Evolutionary conservation across 1,140 invertebrate genomes (phyloP), one percentile per base, ranked within the genome.

Genomic region (Pomacea maculata): DNA sequence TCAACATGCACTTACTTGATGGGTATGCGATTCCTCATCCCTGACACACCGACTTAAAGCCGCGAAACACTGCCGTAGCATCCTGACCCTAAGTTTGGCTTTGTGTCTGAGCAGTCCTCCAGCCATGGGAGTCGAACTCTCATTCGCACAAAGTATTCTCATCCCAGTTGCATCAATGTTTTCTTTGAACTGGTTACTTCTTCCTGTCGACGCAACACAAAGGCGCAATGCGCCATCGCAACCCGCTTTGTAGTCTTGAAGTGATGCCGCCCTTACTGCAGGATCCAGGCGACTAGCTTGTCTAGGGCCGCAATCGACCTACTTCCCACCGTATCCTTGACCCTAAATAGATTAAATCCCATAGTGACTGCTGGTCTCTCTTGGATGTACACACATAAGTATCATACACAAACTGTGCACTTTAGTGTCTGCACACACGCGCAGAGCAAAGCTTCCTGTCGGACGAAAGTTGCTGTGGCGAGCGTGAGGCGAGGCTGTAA

Each of bases 1-100:
- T 14, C 57, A 14, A 61, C 11, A 11, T 61, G 57, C 57, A n/a
- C 67, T 70, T 70, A 70, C 67, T n/a, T 70, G 67, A 12, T 21
- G 4, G n/a, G 67, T 17, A 34, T 70, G 21, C n/a, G n/a, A 25
- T 4, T 70, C 67, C 12, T 70, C 67, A 70, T 34, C 67, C 29
- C 67, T 70, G 10, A 70, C 67, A 70, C 67, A 70, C 2, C 29
- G 12, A 8, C 67, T n/a, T 12, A 70, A 70, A 70, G 67, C 67
- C 29, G 67, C 67, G 67, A 70, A 70, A n/a, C 67, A 70, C 67
- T 70, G 67, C 21, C 67, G 67, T 25, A 70, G 67, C 67, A 76
- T 63, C 75, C 55, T 63, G 55, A 76, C 29, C 63, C 75, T 55
- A 7, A 19, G 34, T 76, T 29, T 76, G 12, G 29, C n/a, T 21